Percentiles rank a stretch among this genome's conserved stretches.
These are phyloP conservation scores for Yponomeuta evonymella DNA, from an alignment of 2,888 invertebrate species.

Conservation along the genomic window DNA sequence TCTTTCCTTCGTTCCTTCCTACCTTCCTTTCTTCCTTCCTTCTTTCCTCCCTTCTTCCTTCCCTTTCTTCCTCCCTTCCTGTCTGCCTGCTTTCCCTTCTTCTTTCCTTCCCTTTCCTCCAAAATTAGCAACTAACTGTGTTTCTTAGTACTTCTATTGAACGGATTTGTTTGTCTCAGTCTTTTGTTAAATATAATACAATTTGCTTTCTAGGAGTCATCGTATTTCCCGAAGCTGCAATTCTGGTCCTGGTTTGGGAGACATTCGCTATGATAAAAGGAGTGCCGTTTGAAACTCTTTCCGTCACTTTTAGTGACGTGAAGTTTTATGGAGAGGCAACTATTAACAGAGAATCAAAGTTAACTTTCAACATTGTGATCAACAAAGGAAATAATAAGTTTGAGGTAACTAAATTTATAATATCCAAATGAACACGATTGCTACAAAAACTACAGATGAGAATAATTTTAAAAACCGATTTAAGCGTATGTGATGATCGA, in stretches of 20 bases:
- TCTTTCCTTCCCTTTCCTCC: too few relatives aligned
- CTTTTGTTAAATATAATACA: background rate
- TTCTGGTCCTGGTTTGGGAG: constrained; percentile 68
- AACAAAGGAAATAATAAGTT: constrained; percentile 31
- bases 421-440: too few relatives aligned
- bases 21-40: too few relatives aligned
- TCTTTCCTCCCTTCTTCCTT: too few relatives aligned
- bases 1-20: too few relatives aligned
- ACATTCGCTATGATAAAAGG: constrained; percentile 59
- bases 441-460: too few relatives aligned
- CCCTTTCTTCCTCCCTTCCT: too few relatives aligned
- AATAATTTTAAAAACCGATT: too few relatives aligned
- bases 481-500: too few relatives aligned
- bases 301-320: constrained; percentile 32
- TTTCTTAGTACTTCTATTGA: too few relatives aligned
- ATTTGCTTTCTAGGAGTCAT: constrained; percentile 61
- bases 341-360: constrained; percentile 22
- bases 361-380: constrained; percentile 27
- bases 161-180: background rate
- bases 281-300: constrained; percentile 50
- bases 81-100: too few relatives aligned
- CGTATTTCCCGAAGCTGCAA: constrained; percentile 81
- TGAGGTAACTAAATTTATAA: constrained; percentile 32
- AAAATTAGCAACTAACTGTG: too few relatives aligned
- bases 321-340: constrained; percentile 27